Percentiles rank a stretch among this genome's conserved stretches.
Evolutionary conservation across 2,113 vertebrate genomes (phyloP).

Genomic region (Tonatia bakeri): DNA sequence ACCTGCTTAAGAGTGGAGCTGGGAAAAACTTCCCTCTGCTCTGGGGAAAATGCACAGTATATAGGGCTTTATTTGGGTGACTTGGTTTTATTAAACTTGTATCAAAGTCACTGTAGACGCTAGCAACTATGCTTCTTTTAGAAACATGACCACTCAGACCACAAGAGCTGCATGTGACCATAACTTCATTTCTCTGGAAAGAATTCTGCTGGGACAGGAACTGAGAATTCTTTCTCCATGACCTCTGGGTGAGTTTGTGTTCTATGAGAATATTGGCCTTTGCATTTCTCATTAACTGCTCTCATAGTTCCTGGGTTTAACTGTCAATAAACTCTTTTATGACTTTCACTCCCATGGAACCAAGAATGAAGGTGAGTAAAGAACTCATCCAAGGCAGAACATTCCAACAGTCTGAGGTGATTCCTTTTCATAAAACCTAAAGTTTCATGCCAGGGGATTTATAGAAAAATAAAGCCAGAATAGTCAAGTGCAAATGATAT

Average conservation of each 20-base stretch:
- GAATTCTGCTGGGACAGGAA: conserved; percentile 16
- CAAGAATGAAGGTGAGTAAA: conserved; percentile 18
- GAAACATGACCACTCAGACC: neutral
- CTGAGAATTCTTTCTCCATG: conserved; percentile 44
- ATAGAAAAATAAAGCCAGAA: neutral
- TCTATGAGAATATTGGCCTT: conserved; percentile 29
- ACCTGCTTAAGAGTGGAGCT: neutral
- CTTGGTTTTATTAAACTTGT: neutral
- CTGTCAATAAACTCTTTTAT: neutral
- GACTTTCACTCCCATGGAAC: neutral
- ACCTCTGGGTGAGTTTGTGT: neutral
- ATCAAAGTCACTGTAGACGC: neutral
- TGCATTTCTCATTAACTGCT: conserved; percentile 38
- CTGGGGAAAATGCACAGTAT: neutral
- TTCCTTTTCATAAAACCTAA: conserved; percentile 13
- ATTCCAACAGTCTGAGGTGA: neutral
- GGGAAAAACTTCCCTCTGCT: neutral
- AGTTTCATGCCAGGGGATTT: conserved; percentile 3
- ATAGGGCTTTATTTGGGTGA: neutral
- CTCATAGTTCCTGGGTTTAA: conserved; percentile 16
- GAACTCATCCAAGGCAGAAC: neutral
- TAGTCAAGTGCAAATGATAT: neutral
- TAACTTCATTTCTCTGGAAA: conserved; percentile 37
- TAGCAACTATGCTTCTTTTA: neutral
- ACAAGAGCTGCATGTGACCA: neutral